Evolutionary conservation across 2,888 invertebrate species (phyloP), one percentile per base, ranked within the genome.

Genomic region (Aleiodes testaceus): DNA sequence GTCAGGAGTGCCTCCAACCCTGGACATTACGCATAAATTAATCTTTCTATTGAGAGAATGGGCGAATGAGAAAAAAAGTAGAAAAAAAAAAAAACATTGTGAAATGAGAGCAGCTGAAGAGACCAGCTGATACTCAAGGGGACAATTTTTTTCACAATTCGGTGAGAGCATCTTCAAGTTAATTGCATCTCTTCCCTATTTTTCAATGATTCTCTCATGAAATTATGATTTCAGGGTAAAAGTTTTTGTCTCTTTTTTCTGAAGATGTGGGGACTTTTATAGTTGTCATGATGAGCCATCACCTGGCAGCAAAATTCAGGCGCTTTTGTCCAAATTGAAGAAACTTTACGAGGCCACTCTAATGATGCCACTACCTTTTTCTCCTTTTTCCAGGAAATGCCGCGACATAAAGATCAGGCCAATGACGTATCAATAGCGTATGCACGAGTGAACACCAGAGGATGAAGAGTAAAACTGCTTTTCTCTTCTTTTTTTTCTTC

Each of bases 1-100:
- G 85, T 75, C 78, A 69, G 20, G 20, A 55, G 14, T 81, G 79
- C 73, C 61, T 2, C 26, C 26, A 44, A 59, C 45, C 78, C 77
- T 79, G 73, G 65, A 74, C 52, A 55, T 45, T 55, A 64, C 77
- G 84, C 81, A 84, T 84, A 82, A 84, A 84, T 84, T 84, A 84
- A 84, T 82, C 74, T 70, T 5, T 2, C 26, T 26, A 0, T 14
- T 12, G 36, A 55, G 36, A 47, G 55, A 70, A 26, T 26, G 3
- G 26, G 26, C 0, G 26, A 26, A 22, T 22, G 22, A 22, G 4
- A 49, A 44, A 7, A 45, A 16, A 50, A 53, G 64, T 30, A 47
- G 50, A 18, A 12, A 22, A 55, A 30, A 69, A 30, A 67, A 66
- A 69, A 71, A 61, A 45, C 63, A 65, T 55, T 7, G 42, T 63